Base-by-base conservation (phyloP, 2,888 invertebrate species). In the Plebejus melissa region DNA sequence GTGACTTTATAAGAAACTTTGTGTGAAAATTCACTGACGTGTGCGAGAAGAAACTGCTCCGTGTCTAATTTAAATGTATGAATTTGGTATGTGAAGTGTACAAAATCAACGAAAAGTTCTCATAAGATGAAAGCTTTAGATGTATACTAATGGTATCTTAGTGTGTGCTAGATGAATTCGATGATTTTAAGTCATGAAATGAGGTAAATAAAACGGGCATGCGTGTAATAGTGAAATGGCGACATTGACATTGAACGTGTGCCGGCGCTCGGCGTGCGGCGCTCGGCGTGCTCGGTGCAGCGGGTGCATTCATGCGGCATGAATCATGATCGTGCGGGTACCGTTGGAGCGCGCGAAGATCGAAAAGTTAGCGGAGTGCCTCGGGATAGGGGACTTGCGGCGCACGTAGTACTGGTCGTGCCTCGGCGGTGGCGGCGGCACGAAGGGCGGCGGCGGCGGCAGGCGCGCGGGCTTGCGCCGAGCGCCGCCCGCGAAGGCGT, bases 401-500 rank as follows among this genome's bases (percentile, higher is more conserved):
- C 93, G 92, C 87, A 90, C 88, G 90, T 92, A 92, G 91, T 89
- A 91, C 86, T 90, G 89, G 87, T 92, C 91, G 84, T 90, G 90
- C 85, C 87, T 90, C 81, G 91, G 91, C 83, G 92, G 92, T 80
- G 91, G 92, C 83, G 91, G 92, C 79, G 91, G 91, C 85, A 91
- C 89, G 87, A 89, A 88, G 84, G 90, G 90, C 87, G 91, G 92
- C 85, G 92, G 92, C 82, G 92, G 93, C 82, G 92, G 92, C 83
- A 92, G 87, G 82, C 91, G 90, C 80, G 90, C 85, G 83, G 90
- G 88, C 87, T 91, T 86, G 77, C 92, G 91, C 88, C 93, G 85
- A 83, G 91, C 91, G 88, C 92, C 93, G 90, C 91, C 92, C 86
- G 90, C 93, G 89, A 90, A 93, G 87, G 90, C 93, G 89, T 91